These are phyloP conservation scores for Lycophotia porphyrea DNA, from an alignment of 2,888 invertebrate genomes.

Conservation along the genomic window DNA sequence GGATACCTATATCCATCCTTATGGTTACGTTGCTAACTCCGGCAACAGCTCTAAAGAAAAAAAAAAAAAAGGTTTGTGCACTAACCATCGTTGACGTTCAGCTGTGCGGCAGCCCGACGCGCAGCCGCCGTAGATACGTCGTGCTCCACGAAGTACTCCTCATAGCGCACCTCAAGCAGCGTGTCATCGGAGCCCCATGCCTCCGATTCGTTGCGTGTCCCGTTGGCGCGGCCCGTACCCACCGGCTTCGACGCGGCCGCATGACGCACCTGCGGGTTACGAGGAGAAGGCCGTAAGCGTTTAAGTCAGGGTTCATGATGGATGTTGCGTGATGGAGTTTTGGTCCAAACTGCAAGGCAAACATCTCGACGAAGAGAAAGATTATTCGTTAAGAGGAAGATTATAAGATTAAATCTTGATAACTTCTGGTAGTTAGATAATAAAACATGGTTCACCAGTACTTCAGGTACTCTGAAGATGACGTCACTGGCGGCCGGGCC, in stretches of 20 bases:
- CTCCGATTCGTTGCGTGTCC: slow-evolving; percentile 67
- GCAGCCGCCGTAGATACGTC: slow-evolving; percentile 91
- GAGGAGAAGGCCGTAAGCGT: background rate
- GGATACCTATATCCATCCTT: background rate
- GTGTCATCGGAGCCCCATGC: slow-evolving; percentile 67
- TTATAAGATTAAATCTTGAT: too few species aligned
- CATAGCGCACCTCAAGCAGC: slow-evolving; percentile 80
- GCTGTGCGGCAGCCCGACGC: slow-evolving; percentile 86
- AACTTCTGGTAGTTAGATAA: background rate
- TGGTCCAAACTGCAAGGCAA: background rate
- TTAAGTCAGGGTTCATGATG: background rate
- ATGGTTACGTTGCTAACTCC: background rate
- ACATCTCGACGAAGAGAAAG: background rate
- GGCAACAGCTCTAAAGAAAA: background rate
- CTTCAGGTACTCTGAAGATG: slow-evolving; percentile 87
- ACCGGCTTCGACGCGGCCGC: slow-evolving; percentile 83
- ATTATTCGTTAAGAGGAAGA: background rate
- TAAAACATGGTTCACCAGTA: slow-evolving; percentile 74
- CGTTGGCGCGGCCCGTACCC: slow-evolving; percentile 78
- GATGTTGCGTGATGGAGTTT: background rate
- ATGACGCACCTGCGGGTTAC: slow-evolving; percentile 80
- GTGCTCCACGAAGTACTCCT: slow-evolving; percentile 92
- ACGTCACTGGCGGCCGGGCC: slow-evolving; percentile 73
- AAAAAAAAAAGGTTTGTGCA: background rate
- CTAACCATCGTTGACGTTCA: slow-evolving; percentile 81